Evolutionary conservation across 2,888 invertebrate species (phyloP).

Genomic region (Rhingia campestris): DNA sequence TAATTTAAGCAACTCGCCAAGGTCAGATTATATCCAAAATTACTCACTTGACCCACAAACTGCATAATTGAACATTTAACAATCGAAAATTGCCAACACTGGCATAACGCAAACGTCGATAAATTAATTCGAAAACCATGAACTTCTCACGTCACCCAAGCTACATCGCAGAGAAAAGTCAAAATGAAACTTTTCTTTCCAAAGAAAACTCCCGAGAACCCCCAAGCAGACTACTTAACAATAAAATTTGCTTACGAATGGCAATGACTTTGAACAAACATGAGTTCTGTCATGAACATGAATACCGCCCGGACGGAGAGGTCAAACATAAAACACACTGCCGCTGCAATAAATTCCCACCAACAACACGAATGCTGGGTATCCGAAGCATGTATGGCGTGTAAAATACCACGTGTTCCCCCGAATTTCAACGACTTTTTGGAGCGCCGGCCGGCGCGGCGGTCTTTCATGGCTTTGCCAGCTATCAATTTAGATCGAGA

Average conservation of each 20-base stretch:
- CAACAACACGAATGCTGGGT: conserved; percentile 2
- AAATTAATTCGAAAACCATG: conserved; percentile 10
- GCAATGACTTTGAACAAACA: conserved; percentile 68
- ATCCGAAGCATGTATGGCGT: background rate
- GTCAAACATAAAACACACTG: conserved; percentile 58
- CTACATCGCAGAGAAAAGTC: background rate
- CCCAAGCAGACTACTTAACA: background rate
- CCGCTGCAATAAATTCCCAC: conserved; percentile 46
- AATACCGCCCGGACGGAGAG: conserved; percentile 5
- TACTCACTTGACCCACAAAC: too few species aligned
- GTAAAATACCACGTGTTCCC: too few species aligned
- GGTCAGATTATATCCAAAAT: too few species aligned
- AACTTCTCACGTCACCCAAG: conserved; percentile 12
- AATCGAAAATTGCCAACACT: too few species aligned
- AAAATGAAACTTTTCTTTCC: conserved; percentile 1
- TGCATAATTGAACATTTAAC: too few species aligned
- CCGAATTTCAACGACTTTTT: background rate
- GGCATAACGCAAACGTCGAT: background rate
- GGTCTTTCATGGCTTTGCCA: conserved; percentile 2
- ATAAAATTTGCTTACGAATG: conserved; percentile 21
- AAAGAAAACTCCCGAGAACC: background rate
- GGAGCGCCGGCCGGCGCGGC: conserved; percentile 17
- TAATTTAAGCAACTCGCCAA: too few species aligned
- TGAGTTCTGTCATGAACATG: conserved; percentile 63
- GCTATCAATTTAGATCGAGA: conserved; percentile 30